Base-by-base conservation (phyloP, 2,113 vertebrate species). In the Oreochromis tanganicae region DNA sequence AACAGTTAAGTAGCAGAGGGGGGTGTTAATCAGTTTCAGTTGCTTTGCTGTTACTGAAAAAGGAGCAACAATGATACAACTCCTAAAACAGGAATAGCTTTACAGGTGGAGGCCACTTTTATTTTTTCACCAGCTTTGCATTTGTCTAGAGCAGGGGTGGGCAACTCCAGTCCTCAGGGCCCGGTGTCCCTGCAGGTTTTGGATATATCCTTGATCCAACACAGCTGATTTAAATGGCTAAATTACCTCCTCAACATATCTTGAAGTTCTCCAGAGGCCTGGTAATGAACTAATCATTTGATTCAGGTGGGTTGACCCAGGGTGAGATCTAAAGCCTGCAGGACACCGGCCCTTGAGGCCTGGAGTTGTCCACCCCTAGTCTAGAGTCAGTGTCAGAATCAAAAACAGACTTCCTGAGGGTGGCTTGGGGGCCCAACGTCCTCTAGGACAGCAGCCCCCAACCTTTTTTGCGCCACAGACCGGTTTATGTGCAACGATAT, bases 351-450 rank as follows among this genome's bases (percentile, higher is more conserved):
- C 29, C 29, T 63, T 11, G 29, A 63, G 5, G 59, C 59, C 59
- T 11, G 59, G 29, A 63, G 29, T 63, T 63, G 16, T 0, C 0
- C 59, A 63, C 9, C 29, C 29, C 59, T 34, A 29, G 59, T 63
- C 59, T 34, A 63, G 59, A 19, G 59, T 63, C 9, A 63, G 5
- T 6, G 3, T 63, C 59, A 63, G 59, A 63, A 34, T 63, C 59
- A 63, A 34, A 34, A 68, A 21, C 29, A 63, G 32, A 63, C 63
- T 68, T 68, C 6, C 36, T 41, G 63, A 68, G 11, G 34, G 61
- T 38, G 34, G 0, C 34, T 1, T 38, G 19, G 34, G 34, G 19
- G 1, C 34, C 34, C 3, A 11, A 68, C 0, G 2, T 68, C 34
- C 34, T 21, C 34, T 38, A 68, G 63, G 63, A 68, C 63, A 61